Evolutionary conservation across 1,140 invertebrate genomes (phyloP).

Genomic region (Scaptomyza hsui): DNA sequence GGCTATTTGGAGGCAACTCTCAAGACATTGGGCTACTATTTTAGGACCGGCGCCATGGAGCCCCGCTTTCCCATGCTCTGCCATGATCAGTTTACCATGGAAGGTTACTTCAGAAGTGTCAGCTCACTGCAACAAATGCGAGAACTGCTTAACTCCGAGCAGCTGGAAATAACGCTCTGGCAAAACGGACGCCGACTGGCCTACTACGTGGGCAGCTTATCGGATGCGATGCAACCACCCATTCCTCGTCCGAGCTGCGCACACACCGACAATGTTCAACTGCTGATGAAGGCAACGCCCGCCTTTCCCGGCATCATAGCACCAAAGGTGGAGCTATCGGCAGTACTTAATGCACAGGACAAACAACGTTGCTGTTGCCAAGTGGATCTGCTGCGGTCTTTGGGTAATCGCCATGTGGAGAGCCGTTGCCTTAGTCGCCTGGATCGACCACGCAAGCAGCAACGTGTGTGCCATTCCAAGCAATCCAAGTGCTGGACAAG

Average conservation of each 20-base stretch:
- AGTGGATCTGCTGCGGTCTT: slow-evolving; percentile 11
- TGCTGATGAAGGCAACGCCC: slow-evolving; percentile 75
- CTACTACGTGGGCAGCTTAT: slow-evolving; percentile 66
- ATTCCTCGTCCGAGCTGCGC: slow-evolving; percentile 62
- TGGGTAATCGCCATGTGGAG: slow-evolving; percentile 47
- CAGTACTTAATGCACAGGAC: slow-evolving; percentile 52
- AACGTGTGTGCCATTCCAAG: slow-evolving; percentile 59
- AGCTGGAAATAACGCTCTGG: slow-evolving; percentile 77
- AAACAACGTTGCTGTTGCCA: slow-evolving; percentile 33
- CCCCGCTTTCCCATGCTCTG: slow-evolving; percentile 77
- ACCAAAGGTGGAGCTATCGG: slow-evolving; percentile 74
- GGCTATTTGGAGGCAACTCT: slow-evolving; percentile 76
- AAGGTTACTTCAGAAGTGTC: slow-evolving; percentile 74
- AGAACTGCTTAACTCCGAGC: slow-evolving; percentile 55
- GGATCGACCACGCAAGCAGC: slow-evolving; percentile 61
- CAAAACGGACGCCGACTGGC: slow-evolving; percentile 76
- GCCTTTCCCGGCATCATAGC: slow-evolving; percentile 78
- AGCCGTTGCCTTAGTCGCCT: slow-evolving; percentile 47
- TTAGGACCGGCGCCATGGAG: slow-evolving; percentile 79
- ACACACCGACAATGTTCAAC: slow-evolving; percentile 65
- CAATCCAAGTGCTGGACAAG: slow-evolving; percentile 35
- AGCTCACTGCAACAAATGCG: slow-evolving; percentile 59
- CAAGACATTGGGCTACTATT: slow-evolving; percentile 79
- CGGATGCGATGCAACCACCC: slow-evolving; percentile 66
- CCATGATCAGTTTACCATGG: slow-evolving; percentile 78